Conservation (phyloP, 2,888 invertebrate genomes). For the Dorcus hopei region DNA sequence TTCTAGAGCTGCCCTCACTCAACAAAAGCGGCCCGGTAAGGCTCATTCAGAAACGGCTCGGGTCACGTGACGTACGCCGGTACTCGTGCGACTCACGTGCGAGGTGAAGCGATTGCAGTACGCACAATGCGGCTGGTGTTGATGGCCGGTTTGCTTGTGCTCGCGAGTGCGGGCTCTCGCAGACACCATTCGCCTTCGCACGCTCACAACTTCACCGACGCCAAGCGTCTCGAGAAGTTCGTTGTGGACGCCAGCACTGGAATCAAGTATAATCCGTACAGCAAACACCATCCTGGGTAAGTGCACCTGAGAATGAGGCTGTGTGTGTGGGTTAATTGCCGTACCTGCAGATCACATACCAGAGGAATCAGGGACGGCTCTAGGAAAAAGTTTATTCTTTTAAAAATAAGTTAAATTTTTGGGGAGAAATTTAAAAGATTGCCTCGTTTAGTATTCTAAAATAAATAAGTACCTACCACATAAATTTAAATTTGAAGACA, state of each 20-base stretch:
- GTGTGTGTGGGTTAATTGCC: too few relatives aligned
- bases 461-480: too few relatives aligned
- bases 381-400: too few relatives aligned
- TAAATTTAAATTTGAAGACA: too few relatives aligned
- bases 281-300: slow-evolving; percentile 39
- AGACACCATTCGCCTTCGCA: slow-evolving; percentile 17
- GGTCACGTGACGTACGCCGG: slow-evolving; percentile 14
- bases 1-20: too few relatives aligned
- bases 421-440: too few relatives aligned
- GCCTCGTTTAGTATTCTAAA: too few relatives aligned
- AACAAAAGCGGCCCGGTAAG: too few relatives aligned
- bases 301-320: background rate
- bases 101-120: slow-evolving; percentile 18
- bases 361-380: too few relatives aligned
- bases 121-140: slow-evolving; percentile 28
- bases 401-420: too few relatives aligned
- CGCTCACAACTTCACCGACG: slow-evolving; percentile 10
- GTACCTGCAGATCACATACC: too few relatives aligned
- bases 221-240: slow-evolving; percentile 17
- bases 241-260: slow-evolving; percentile 30
- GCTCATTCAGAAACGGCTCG: background rate
- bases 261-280: slow-evolving; percentile 35
- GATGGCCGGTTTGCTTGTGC: slow-evolving; percentile 22
- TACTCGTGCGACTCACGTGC: slow-evolving; percentile 20
- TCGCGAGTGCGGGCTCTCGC: slow-evolving; percentile 15